These are phyloP conservation scores for Micrastur ruficollis DNA, from an alignment of 2,797 vertebrate species.

Conservation along the genomic window DNA sequence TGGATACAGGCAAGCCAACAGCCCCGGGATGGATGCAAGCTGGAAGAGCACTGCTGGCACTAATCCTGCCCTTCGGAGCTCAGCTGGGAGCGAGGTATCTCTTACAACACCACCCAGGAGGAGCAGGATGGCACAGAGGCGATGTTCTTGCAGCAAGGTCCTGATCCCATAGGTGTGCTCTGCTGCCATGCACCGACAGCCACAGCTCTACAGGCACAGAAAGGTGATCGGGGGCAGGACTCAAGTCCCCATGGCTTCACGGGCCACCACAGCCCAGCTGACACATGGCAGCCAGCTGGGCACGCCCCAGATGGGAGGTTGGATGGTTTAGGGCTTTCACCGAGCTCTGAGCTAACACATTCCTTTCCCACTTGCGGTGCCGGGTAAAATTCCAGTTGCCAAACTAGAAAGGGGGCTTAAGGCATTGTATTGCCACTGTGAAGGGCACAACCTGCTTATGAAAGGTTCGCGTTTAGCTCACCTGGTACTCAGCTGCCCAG, in stretches of 20 bases:
- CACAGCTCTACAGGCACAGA: background rate
- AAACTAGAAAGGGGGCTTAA: background rate
- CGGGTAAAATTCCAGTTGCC: background rate
- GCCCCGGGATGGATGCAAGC: background rate
- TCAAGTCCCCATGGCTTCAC: background rate
- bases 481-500: background rate
- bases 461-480: background rate
- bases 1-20: background rate
- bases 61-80: background rate
- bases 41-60: background rate
- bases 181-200: background rate
- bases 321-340: background rate
- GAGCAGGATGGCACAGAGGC: background rate
- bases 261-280: background rate
- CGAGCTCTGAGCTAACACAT: background rate
- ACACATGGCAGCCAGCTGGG: background rate
- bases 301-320: rapidly evolving
- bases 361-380: background rate
- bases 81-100: background rate
- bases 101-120: rapidly evolving
- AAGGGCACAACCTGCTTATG: background rate
- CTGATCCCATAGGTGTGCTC: background rate
- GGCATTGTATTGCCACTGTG: rapidly evolving
- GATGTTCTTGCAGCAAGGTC: background rate
- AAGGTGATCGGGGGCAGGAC: background rate